These are phyloP conservation scores for Rhabdomys dilectus DNA, from an alignment of 2,113 vertebrate species.

Conservation along the genomic window DNA sequence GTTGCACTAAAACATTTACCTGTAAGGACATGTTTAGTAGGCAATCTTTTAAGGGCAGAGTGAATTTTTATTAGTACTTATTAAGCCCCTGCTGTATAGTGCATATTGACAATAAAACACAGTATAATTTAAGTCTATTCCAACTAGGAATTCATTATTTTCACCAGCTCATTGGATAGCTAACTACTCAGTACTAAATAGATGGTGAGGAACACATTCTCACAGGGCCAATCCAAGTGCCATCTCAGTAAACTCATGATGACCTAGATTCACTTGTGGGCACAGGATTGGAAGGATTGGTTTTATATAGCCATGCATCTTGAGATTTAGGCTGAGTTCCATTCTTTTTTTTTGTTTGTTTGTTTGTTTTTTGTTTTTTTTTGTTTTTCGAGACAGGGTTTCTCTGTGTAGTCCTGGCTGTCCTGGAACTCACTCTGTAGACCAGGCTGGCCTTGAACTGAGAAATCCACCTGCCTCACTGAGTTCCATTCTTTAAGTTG, in stretches of 20 bases:
- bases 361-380: too few species aligned
- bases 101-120: background rate
- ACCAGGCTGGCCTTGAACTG: too few species aligned
- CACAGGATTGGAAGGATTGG: background rate
- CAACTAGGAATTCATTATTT: background rate
- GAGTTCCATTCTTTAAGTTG: background rate
- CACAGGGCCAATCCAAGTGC: background rate
- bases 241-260: background rate
- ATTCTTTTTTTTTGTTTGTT: too few species aligned
- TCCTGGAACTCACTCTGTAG: too few species aligned
- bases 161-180: background rate
- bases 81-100: background rate
- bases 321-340: background rate
- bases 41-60: background rate
- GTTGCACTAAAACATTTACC: background rate
- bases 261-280: background rate
- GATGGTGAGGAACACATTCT: background rate
- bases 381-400: too few species aligned
- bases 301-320: background rate
- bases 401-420: too few species aligned
- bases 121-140: background rate
- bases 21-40: background rate
- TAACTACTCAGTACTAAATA: background rate
- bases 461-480: too few species aligned
- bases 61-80: slow-evolving; percentile 6